These are phyloP conservation scores for Caenorhabditis elegans DNA, from an alignment of 1,140 invertebrate genomes.

Conservation along the genomic window DNA sequence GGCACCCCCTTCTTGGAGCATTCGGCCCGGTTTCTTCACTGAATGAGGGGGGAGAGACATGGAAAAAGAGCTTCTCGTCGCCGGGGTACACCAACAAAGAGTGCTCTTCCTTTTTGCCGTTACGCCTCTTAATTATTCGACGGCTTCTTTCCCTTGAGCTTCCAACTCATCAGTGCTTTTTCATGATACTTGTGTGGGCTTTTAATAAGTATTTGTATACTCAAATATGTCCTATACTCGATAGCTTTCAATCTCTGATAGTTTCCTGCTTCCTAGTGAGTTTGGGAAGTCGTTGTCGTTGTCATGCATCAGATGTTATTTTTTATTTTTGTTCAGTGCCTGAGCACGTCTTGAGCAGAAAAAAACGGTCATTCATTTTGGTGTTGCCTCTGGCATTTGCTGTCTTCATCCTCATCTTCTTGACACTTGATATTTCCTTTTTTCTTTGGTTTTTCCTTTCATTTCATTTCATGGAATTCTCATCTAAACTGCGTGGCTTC, in stretches of 20 bases:
- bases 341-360: not conserved
- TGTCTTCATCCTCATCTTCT: constrained; percentile 6
- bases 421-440: constrained; percentile 16
- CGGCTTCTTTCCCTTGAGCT: constrained; percentile 3
- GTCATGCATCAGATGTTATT: constrained; percentile 17
- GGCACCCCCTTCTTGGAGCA: not conserved
- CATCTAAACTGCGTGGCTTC: not conserved
- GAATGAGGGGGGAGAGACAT: not conserved
- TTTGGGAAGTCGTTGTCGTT: not conserved
- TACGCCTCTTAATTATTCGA: constrained; percentile 25
- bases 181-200: not conserved
- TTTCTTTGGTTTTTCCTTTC: not conserved
- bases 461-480: not conserved
- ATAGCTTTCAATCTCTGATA: not conserved
- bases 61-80: not conserved
- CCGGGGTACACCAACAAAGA: not conserved
- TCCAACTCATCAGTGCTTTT: not conserved
- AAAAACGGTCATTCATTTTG: constrained; percentile 7
- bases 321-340: not conserved
- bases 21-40: not conserved
- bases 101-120: constrained; percentile 21
- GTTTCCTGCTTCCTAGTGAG: not conserved
- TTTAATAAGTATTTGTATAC: constrained; percentile 7
- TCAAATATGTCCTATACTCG: not conserved
- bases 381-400: not conserved